Evolutionary conservation across 2,797 vertebrate genomes (phyloP).

Genomic region (Cyprinodon diabolis): DNA sequence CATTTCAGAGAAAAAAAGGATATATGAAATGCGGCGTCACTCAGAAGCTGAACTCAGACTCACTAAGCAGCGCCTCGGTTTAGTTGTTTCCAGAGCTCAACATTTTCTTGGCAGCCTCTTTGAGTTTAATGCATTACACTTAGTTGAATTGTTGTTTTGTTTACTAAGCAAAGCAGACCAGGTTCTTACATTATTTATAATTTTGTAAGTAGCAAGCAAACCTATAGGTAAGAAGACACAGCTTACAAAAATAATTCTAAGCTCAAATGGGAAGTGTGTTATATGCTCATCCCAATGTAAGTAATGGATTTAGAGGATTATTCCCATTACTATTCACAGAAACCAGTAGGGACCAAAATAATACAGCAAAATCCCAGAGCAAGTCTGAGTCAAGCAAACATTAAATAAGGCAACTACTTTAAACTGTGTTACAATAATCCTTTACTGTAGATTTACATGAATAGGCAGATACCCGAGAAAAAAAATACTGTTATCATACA

Average conservation of each 20-base stretch:
- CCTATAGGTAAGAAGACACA: conserved; percentile 17
- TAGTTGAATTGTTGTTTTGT: conserved; percentile 40
- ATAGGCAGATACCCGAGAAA: neutral
- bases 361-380: neutral
- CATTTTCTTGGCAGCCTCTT: conserved; percentile 21
- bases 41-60: conserved; percentile 37
- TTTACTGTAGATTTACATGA: neutral
- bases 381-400: conserved; percentile 1
- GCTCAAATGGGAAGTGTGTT: conserved; percentile 9
- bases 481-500: neutral
- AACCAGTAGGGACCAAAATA: conserved; percentile 8
- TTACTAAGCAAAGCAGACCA: conserved; percentile 26
- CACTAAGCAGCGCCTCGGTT: conserved; percentile 16
- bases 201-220: conserved; percentile 14
- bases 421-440: neutral
- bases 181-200: conserved; percentile 28
- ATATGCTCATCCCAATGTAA: neutral
- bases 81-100: conserved; percentile 28
- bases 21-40: conserved; percentile 21
- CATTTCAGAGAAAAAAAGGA: conserved; percentile 17
- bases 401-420: neutral
- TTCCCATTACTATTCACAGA: neutral
- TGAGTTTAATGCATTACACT: conserved; percentile 13
- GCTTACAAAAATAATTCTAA: conserved; percentile 6
- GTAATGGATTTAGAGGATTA: neutral